Percentiles rank a stretch among this genome's conserved stretches.
Conservation (phyloP, 2,888 invertebrate genomes). For the Melolontha melolontha region DNA sequence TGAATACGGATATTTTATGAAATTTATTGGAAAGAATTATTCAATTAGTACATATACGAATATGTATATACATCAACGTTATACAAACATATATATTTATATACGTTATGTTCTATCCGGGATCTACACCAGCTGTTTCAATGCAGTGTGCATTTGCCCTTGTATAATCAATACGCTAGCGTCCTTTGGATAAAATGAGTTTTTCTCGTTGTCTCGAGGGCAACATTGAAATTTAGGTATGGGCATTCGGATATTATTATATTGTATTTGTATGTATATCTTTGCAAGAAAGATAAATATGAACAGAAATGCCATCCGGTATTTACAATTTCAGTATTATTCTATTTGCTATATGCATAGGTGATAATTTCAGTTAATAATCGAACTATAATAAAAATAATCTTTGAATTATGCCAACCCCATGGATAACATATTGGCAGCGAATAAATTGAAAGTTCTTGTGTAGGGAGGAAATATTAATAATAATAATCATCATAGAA, state of each 20-base stretch:
- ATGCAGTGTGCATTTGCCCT: conserved; percentile 12
- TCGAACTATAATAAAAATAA: no score
- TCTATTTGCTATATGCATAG: background rate
- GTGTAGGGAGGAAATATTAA: no score
- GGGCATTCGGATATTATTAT: conserved; percentile 1
- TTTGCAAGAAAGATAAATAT: conserved; percentile 10
- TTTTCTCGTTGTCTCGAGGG: conserved; percentile 14
- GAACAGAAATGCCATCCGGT: background rate
- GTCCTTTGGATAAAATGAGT: background rate
- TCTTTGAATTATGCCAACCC: no score
- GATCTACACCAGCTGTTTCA: conserved; percentile 3
- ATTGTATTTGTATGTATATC: conserved; percentile 7
- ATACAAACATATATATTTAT: no score
- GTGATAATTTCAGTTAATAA: background rate
- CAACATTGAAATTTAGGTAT: conserved; percentile 5
- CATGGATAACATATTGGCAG: no score
- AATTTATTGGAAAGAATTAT: no score
- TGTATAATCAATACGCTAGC: conserved; percentile 18
- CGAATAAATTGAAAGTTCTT: no score
- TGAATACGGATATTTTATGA: no score
- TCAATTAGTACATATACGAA: no score
- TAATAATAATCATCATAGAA: no score
- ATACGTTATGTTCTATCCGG: background rate
- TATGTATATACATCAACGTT: no score
- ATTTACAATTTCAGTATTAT: background rate